Percentiles rank a stretch among this genome's conserved stretches.
Evolutionary conservation across 2,888 invertebrate species (phyloP).

Genomic region (Melieria crassipennis): DNA sequence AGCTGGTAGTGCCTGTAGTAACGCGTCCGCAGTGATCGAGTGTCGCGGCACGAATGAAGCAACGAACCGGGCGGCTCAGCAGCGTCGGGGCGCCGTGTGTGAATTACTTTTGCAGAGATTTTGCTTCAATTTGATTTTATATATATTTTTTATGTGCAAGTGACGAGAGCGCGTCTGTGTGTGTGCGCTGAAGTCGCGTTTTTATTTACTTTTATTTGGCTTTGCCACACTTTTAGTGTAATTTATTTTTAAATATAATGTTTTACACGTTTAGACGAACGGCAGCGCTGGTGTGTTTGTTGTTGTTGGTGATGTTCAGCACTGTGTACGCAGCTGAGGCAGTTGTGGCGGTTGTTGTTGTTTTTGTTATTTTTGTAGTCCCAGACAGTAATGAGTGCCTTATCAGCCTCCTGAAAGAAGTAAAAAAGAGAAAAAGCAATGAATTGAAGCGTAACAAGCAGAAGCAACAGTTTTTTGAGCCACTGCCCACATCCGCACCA

Average conservation of each 20-base stretch:
- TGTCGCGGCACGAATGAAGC: slow-evolving; percentile 47
- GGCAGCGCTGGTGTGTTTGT: slow-evolving; percentile 14
- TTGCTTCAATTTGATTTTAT: not conserved
- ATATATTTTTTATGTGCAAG: not conserved
- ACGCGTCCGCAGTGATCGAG: slow-evolving; percentile 46
- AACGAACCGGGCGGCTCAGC: slow-evolving; percentile 41
- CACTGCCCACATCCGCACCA: too few relatives aligned
- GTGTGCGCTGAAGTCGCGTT: not conserved
- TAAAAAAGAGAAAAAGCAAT: too few relatives aligned
- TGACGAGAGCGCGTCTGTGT: not conserved
- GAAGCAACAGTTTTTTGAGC: too few relatives aligned
- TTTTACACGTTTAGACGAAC: not conserved
- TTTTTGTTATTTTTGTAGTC: too few relatives aligned
- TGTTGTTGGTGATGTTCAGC: slow-evolving; percentile 4
- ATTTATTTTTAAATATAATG: too few relatives aligned
- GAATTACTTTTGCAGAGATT: not conserved
- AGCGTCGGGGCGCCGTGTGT: slow-evolving; percentile 10
- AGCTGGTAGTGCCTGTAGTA: slow-evolving; percentile 48
- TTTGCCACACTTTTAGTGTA: not conserved
- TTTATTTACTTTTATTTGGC: not conserved
- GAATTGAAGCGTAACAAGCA: too few relatives aligned
- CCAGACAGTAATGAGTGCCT: too few relatives aligned
- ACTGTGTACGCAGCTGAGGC: not conserved
- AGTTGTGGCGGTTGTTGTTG: too few relatives aligned
- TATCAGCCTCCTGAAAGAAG: too few relatives aligned